Evolutionary conservation across 1,140 invertebrate genomes (phyloP), one percentile per base, ranked within the genome.

Genomic region (Frieseomelitta varia): DNA sequence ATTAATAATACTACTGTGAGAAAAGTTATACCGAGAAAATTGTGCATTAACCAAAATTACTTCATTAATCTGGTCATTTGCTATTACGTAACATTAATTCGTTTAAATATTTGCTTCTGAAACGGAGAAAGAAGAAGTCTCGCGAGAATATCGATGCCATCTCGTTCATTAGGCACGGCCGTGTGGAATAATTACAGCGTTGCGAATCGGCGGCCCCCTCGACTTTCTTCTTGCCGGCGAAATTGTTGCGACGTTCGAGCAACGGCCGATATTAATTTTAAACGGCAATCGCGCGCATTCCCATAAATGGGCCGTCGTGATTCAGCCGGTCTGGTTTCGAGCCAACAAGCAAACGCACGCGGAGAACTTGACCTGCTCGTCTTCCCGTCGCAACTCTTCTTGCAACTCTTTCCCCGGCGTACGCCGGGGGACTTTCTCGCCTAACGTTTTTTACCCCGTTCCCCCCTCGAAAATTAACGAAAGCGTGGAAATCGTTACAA

Each of bases 291-390:
- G 39, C n/a, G 55, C 75, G 74, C 81, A 19, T 84, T 67, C 47
- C 75, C 81, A 72, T 84, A 84, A 84, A 84, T 84, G 81, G 81
- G 63, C 27, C 75, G 74, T 56, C 75, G 81, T 84, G 81, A 84
- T 84, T 84, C 81, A 84, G 75, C 74, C 81, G 81, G 63, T 76
- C 81, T 68, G 81, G 63, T 82, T 78, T 63, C 65, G 67, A 58
- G 55, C 56, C 24, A 67, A 79, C 65, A 56, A 58, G 55, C 47
- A 4, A 67, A 72, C 58, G 58, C 11, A n/a, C 72, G 51, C 27
- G 27, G 27, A 39, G 75, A 79, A 72, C 75, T 72, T 55, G 81
- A 71, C 68, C 81, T 30, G 65, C 55, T 55, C 81, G 65, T 84
- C 75, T 72, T 83, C 67, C 67, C 69, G 67, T 58, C 53, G 12